Evolutionary conservation across 1,140 invertebrate species (phyloP).

Genomic region (Neodiprion pinetum): DNA sequence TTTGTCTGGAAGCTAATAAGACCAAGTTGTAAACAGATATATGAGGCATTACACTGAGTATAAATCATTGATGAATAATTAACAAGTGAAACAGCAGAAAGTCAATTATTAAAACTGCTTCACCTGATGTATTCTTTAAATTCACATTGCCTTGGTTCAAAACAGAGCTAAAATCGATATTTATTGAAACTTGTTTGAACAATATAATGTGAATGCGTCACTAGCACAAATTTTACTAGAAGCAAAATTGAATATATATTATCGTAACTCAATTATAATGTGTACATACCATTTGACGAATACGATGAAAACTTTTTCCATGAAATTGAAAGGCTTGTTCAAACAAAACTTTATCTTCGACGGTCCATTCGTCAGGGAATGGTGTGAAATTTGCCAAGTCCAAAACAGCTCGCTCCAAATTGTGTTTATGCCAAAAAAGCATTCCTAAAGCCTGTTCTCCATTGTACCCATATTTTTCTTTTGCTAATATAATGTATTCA

Average conservation of each 20-base stretch:
- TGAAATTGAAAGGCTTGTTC: conserved; percentile 98
- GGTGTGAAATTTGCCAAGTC: conserved; percentile 97
- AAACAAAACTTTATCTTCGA: conserved; percentile 97
- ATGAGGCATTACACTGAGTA: background rate
- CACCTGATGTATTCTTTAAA: background rate
- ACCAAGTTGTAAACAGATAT: background rate
- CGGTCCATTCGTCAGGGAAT: conserved; percentile 97
- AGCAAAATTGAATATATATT: no score
- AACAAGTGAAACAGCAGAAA: background rate
- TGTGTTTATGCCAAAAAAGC: conserved; percentile 98
- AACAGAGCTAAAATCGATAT: no score
- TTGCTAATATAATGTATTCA: conserved; percentile 93
- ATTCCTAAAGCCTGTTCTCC: conserved; percentile 97
- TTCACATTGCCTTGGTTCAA: no score
- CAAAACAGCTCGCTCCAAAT: conserved; percentile 88
- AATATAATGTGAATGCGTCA: no score
- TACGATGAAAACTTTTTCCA: conserved; percentile 97
- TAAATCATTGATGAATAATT: background rate
- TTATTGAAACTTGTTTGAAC: no score
- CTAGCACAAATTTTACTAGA: no score
- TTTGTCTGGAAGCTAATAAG: conserved; percentile 89
- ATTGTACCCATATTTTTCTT: conserved; percentile 98
- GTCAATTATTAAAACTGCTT: conserved; percentile 17
- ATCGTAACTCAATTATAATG: no score
- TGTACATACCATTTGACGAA: conserved; percentile 90